A percentile compares a stretch with the other conserved stretches of the same genome.
Evolutionary conservation across 1,140 invertebrate genomes (phyloP).

Genomic region (Platorchestia sp.): DNA sequence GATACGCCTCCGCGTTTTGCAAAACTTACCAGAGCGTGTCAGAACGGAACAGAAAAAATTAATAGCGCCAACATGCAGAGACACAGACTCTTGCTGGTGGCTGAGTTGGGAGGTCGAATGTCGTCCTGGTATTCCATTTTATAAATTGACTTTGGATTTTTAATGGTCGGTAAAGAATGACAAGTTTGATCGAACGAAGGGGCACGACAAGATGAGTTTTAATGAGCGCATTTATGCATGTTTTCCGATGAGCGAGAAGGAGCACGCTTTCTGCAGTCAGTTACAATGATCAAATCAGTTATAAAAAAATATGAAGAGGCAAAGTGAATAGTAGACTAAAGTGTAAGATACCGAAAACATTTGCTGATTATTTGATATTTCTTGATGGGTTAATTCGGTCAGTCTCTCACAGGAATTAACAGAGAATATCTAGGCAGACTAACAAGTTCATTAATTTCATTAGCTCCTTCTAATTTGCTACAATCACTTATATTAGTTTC

Average conservation of each 20-base stretch:
- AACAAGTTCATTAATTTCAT: neutral
- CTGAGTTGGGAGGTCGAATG: neutral
- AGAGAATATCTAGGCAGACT: neutral
- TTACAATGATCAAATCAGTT: neutral
- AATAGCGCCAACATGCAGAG: neutral
- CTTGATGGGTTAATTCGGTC: too few relatives aligned
- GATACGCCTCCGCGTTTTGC: conserved; percentile 17
- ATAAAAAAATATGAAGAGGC: too few relatives aligned
- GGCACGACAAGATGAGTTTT: neutral
- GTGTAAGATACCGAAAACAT: too few relatives aligned
- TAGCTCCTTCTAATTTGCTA: neutral
- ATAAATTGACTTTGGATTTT: neutral
- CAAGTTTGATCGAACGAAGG: neutral
- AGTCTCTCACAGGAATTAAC: neutral
- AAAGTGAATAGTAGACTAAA: too few relatives aligned
- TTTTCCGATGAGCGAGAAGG: neutral
- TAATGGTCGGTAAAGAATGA: neutral
- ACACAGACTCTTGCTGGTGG: neutral
- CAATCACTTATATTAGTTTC: neutral
- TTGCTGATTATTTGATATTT: too few relatives aligned
- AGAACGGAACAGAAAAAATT: neutral
- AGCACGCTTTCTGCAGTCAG: neutral
- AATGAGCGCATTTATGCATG: neutral
- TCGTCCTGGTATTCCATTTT: neutral
- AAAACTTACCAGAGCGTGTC: neutral